A percentile compares a stretch with the other conserved stretches of the same genome.
Conservation (phyloP, 2,888 invertebrate genomes). For the Apodemia duryi region DNA sequence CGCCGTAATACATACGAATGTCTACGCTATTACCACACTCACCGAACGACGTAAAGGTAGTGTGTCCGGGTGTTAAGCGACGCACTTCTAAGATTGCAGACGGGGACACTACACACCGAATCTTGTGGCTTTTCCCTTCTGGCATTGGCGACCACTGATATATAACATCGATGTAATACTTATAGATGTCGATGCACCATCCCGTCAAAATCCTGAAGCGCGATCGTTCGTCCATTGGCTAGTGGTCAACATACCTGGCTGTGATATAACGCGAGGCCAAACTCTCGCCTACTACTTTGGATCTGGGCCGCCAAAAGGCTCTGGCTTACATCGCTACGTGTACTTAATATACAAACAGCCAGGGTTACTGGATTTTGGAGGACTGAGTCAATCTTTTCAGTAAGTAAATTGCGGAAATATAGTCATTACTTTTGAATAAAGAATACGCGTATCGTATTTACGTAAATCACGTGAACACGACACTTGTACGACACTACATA, state of each 20-base stretch:
- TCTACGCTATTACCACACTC: no score
- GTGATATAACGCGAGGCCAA: slow-evolving; percentile 84
- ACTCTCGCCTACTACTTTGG: slow-evolving; percentile 88
- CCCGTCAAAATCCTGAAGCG: slow-evolving; percentile 85
- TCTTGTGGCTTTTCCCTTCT: no score
- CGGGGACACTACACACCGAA: no score
- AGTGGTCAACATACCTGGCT: slow-evolving; percentile 90
- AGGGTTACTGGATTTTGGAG: slow-evolving; percentile 75
- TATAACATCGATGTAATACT: not conserved
- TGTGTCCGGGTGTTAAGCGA: no score
- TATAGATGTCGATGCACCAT: slow-evolving; percentile 94
- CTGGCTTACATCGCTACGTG: slow-evolving; percentile 89
- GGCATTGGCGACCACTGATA: no score
- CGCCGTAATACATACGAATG: no score
- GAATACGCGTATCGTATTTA: no score
- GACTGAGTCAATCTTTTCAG: slow-evolving; percentile 73
- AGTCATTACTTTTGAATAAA: no score
- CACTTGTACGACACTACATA: no score
- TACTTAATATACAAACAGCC: slow-evolving; percentile 87
- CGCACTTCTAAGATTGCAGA: no score
- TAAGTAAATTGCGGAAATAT: slow-evolving; percentile 37
- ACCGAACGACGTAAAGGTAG: no score
- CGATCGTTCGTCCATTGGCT: slow-evolving; percentile 96
- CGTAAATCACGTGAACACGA: no score
- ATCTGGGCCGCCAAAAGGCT: slow-evolving; percentile 88